Conservation (phyloP, 2,888 invertebrate species). For the Oscheius sp. region DNA sequence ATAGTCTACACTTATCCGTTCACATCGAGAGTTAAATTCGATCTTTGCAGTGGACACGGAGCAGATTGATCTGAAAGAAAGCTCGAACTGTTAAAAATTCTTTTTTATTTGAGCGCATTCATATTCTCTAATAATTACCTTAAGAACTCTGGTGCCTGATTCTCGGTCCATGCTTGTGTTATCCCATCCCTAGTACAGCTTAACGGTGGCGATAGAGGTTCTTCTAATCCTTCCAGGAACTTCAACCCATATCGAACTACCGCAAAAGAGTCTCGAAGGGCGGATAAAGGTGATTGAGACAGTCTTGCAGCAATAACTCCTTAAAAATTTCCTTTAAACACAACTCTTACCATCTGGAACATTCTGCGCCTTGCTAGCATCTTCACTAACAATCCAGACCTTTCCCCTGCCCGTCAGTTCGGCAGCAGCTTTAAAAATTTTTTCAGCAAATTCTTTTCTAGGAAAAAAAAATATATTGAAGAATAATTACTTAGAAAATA, state of each 20-base stretch:
- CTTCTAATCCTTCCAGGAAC: conserved; percentile 24
- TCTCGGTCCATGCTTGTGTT: conserved; percentile 38
- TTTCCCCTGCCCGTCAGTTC: conserved; percentile 50
- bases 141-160: conserved; percentile 36
- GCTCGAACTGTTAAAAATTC: conserved; percentile 28
- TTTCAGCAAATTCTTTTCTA: conserved; percentile 54
- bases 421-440: conserved; percentile 51
- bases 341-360: conserved; percentile 49
- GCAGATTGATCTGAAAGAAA: conserved; percentile 45
- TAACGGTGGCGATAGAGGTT: conserved; percentile 37
- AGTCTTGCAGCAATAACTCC: conserved; percentile 56
- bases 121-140: conserved; percentile 11
- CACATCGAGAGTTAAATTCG: conserved; percentile 44
- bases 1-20: conserved; percentile 50
- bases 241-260: conserved; percentile 44
- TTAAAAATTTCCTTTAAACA: background rate
- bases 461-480: background rate
- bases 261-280: conserved; percentile 57
- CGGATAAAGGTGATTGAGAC: conserved; percentile 49
- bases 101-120: background rate
- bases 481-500: conserved; percentile 59
- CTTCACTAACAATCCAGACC: conserved; percentile 66
- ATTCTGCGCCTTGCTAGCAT: conserved; percentile 58
- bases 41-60: conserved; percentile 38
- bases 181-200: conserved; percentile 42